These are phyloP conservation scores for Darevskia mixta DNA, from an alignment of 2,797 vertebrate genomes.

Conservation along the genomic window DNA sequence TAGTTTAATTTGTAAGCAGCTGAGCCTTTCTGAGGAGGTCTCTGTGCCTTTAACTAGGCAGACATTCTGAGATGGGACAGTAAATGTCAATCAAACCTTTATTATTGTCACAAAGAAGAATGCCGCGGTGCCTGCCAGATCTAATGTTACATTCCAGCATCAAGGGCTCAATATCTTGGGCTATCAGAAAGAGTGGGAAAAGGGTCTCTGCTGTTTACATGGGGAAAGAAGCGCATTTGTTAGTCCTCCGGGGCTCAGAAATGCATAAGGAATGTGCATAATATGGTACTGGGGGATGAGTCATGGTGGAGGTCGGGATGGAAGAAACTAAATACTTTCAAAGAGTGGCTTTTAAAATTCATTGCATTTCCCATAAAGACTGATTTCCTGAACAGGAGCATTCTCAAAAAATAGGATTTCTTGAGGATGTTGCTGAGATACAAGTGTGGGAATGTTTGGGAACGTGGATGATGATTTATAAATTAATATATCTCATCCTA, in stretches of 20 bases:
- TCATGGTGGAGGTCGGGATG: conserved; percentile 6
- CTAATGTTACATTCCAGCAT: conserved; percentile 26
- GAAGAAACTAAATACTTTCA: conserved; percentile 30
- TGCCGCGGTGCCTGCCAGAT: neutral
- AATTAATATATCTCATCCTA: too few relatives aligned
- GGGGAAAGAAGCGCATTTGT: neutral
- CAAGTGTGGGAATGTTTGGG: too few relatives aligned
- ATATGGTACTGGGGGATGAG: neutral
- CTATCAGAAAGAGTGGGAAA: neutral
- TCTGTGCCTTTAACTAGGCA: neutral
- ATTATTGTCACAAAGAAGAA: neutral
- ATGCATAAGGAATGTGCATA: conserved; percentile 6
- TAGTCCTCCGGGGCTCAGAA: fast-evolving
- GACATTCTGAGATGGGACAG: neutral
- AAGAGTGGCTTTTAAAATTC: neutral
- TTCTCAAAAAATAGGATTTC: neutral
- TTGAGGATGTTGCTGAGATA: neutral
- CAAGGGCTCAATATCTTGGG: neutral
- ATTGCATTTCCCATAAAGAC: neutral
- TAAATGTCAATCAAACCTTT: neutral
- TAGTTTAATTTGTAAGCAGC: neutral
- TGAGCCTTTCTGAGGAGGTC: neutral
- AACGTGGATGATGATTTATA: too few relatives aligned
- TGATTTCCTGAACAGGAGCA: neutral
- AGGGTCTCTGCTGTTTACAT: neutral